Evolutionary conservation across 2,797 vertebrate genomes (phyloP).

Genomic region (Odontamblyopus lacepedii): DNA sequence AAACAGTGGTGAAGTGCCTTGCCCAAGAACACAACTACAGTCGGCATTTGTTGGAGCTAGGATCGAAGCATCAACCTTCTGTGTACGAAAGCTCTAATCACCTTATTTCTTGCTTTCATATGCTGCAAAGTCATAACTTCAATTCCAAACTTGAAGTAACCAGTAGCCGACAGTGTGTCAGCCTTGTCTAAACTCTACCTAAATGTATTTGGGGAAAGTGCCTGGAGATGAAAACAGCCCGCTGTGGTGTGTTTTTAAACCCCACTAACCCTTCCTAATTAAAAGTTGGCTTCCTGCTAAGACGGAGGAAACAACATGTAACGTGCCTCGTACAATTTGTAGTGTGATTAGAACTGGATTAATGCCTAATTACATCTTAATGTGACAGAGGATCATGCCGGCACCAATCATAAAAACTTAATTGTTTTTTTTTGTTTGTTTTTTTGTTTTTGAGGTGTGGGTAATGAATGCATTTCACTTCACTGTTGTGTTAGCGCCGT

Average conservation of each 20-base stretch:
- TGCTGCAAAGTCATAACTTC: background rate
- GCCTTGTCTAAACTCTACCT: background rate
- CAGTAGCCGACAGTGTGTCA: background rate
- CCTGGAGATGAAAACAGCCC: background rate
- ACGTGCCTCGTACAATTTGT: conserved; percentile 10
- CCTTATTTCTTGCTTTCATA: background rate
- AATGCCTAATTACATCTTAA: conserved; percentile 10
- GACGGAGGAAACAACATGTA: conserved; percentile 4
- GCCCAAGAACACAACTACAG: background rate
- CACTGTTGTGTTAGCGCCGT: background rate
- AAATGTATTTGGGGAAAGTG: conserved; percentile 1
- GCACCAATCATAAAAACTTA: conserved; percentile 13
- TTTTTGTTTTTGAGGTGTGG: too few species aligned
- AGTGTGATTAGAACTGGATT: conserved; percentile 14
- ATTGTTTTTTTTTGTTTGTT: background rate
- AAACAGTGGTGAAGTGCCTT: background rate
- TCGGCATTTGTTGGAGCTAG: background rate
- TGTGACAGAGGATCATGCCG: background rate
- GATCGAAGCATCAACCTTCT: background rate
- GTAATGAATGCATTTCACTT: conserved; percentile 5
- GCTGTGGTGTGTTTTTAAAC: conserved; percentile 11
- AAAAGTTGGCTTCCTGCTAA: conserved; percentile 11
- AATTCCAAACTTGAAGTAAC: background rate
- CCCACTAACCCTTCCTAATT: conserved; percentile 14
- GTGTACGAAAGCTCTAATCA: background rate